Percentiles rank a stretch among this genome's conserved stretches.
phyloP scores from a whole-genome alignment of 2,797 vertebrate species.

The Pagetopsis macropterus region DNA sequence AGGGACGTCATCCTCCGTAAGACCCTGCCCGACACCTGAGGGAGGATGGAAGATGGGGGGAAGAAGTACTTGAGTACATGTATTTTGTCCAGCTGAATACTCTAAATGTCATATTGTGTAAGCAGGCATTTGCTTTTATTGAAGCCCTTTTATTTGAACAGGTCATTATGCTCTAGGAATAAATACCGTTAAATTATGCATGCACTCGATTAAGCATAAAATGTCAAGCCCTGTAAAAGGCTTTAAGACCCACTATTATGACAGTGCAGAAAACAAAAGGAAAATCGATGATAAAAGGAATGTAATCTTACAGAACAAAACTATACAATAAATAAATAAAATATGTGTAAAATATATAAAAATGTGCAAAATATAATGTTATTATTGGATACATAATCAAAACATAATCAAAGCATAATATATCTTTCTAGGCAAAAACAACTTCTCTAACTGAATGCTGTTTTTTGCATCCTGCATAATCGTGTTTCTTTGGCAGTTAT shows the following conservation, averaged over 20 bases:
- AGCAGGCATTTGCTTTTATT: constrained; percentile 28
- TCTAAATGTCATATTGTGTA: constrained; percentile 15
- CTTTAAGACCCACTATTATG: not conserved
- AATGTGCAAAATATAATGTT: too few species aligned
- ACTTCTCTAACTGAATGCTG: too few species aligned
- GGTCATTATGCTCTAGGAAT: constrained; percentile 31
- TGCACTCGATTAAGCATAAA: not conserved
- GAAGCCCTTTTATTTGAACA: constrained; percentile 26
- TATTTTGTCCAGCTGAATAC: too few species aligned
- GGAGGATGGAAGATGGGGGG: constrained; percentile 52
- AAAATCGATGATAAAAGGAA: not conserved
- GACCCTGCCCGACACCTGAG: constrained; percentile 83
- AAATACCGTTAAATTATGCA: constrained; percentile 33
- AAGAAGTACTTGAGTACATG: too few species aligned
- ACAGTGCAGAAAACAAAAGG: not conserved
- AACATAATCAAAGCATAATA: too few species aligned
- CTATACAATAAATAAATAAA: not conserved
- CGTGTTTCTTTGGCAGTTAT: not conserved
- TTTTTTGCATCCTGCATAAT: not conserved
- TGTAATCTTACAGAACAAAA: not conserved
- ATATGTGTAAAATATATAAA: too few species aligned
- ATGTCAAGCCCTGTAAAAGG: constrained; percentile 1
- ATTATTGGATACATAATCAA: too few species aligned
- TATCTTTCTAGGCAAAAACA: too few species aligned
- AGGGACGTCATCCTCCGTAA: constrained; percentile 94